These are phyloP conservation scores for Apamea crenata DNA, from an alignment of 2,888 invertebrate species.

Conservation along the genomic window DNA sequence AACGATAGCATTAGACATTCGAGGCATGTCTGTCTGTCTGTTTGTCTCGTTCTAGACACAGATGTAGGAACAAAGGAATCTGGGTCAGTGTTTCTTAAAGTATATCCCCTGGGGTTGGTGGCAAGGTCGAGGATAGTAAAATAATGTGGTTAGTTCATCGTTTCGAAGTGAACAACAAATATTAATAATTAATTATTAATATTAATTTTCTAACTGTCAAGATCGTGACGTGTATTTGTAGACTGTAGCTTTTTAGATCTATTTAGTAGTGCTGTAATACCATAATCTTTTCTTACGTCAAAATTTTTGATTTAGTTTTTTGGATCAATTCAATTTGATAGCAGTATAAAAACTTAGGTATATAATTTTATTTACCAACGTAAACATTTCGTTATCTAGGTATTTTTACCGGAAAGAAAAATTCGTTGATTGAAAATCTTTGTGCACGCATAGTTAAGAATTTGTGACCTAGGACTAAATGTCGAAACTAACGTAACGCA, in stretches of 20 bases:
- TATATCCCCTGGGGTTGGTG: conserved; percentile 5
- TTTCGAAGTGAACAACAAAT: not conserved
- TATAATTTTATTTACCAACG: not conserved
- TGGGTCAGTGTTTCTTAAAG: conserved; percentile 61
- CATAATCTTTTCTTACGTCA: not conserved
- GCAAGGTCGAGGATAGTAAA: conserved; percentile 1
- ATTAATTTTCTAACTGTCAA: not conserved
- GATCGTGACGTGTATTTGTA: not conserved
- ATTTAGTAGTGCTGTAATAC: not conserved
- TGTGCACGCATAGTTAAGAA: not conserved
- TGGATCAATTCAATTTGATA: not conserved
- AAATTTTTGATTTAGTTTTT: not conserved
- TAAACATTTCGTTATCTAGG: not conserved
- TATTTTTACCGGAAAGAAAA: not conserved
- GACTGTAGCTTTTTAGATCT: not conserved
- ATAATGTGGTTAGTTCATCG: not conserved
- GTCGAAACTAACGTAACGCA: conserved; percentile 27
- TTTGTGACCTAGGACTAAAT: conserved; percentile 25
- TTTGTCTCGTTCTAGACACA: conserved; percentile 68
- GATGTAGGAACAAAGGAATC: conserved; percentile 78
- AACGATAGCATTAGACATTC: conserved; percentile 83
- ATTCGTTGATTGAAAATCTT: not conserved
- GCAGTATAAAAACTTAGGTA: not conserved
- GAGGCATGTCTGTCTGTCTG: conserved; percentile 70
- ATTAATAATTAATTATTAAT: too few species aligned